Base-by-base conservation (phyloP, 1,140 invertebrate species). In the Cepaea nemoralis region DNA sequence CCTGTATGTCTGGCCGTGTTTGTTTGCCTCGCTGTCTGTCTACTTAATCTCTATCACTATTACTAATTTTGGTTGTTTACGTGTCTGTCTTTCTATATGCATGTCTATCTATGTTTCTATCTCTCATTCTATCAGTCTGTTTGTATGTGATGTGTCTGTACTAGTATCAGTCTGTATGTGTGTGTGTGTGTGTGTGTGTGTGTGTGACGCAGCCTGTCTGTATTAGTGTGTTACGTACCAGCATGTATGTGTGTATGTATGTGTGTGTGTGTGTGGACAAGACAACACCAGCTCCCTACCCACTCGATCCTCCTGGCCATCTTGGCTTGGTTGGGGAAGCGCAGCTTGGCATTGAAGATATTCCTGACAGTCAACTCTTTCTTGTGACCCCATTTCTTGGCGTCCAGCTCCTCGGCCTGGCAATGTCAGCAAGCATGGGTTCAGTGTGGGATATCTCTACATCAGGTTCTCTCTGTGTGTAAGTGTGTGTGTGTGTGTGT, bases 271-370 rank as follows among this genome's bases (percentile, higher is more conserved):
- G 8, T 33, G 6, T n/a, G 10, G 10, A 8, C 19, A 8, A 45
- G 8, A 45, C 42, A 45, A 19, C 42, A 19, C 14, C 8, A 19
- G 42, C 14, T n/a, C 66, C 76, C 24, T 12, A 70, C 77, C 67
- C 77, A 70, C 40, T 80, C 77, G 10, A 80, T 48, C 31, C 77
- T 48, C 27, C 59, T 8, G 24, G 59, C 76, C 76, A 77, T 77
- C 37, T 63, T 77, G 27, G 0, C 39, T 8, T 35, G 8, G 35
- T 48, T 35, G 22, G 77, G 67, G 27, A 80, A 24, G 24, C 76
- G 3, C 33, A 42, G 33, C 22, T 77, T 77, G 31, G 76, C 3
- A 12, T 39, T 5, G 33, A 63, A 35, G n/a, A 66, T 77, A 35
- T 10, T 39, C 35, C 24, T 10, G n/a, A 37, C 31, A 1, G 59